Evolutionary conservation across 2,888 invertebrate genomes (phyloP).

Genomic region (Ectemnius cavifrons): DNA sequence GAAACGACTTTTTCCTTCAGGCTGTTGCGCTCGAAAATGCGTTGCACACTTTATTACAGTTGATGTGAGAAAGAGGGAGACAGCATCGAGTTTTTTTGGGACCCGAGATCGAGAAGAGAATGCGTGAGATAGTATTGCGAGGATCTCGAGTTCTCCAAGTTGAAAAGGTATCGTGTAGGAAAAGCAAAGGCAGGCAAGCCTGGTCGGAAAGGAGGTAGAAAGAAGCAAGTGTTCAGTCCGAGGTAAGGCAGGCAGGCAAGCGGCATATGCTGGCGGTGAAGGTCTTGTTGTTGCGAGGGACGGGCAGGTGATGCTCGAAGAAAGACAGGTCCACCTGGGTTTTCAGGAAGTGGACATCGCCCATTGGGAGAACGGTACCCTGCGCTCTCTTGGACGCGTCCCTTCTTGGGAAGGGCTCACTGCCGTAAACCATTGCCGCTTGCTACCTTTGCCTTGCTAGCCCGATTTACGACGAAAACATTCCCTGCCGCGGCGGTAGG

Average conservation of each 20-base stretch:
- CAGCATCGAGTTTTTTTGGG: no score
- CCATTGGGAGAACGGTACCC: constrained; percentile 45
- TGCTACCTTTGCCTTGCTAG: not conserved
- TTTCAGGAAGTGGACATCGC: constrained; percentile 56
- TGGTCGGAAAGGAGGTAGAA: not conserved
- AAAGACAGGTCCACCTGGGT: constrained; percentile 54
- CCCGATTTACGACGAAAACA: constrained; percentile 16
- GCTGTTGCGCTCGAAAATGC: no score
- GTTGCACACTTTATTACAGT: no score
- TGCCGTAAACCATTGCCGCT: constrained; percentile 27
- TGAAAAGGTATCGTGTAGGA: not conserved
- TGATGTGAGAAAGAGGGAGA: no score
- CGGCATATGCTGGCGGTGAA: constrained; percentile 19
- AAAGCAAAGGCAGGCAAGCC: not conserved
- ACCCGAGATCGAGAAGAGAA: no score
- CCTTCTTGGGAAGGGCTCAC: constrained; percentile 26
- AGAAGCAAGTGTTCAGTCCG: not conserved
- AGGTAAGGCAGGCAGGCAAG: not conserved
- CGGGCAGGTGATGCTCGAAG: constrained; percentile 52
- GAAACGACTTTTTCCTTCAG: constrained; percentile 4
- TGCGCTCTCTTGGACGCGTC: constrained; percentile 26
- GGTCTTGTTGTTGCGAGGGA: constrained; percentile 39
- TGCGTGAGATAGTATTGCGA: not conserved
- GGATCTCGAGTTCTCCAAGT: not conserved
- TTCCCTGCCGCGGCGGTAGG: not conserved